Evolutionary conservation across 2,797 vertebrate genomes (phyloP), one percentile per base, ranked within the genome.

Genomic region (Pelobates cultripes): DNA sequence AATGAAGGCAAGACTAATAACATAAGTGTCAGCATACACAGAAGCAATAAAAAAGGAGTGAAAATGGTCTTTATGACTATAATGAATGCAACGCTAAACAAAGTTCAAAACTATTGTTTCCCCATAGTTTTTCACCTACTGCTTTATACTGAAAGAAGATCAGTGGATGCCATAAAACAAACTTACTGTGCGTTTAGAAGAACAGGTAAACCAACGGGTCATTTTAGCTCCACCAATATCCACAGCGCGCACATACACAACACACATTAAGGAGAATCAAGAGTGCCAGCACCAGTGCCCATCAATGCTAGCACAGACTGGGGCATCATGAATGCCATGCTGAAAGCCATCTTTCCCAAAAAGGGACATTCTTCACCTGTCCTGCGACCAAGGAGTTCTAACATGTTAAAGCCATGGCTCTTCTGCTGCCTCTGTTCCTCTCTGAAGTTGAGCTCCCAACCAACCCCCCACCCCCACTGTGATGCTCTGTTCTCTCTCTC

Each of bases 161-260:
- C 28, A 28, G 28, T 28, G 28, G 28, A 28, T 28, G 28, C 28
- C 28, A 28, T 28, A 51, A 10, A 51, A 44, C 9, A 67, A 60
- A 68, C 77, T 76, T 71, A 84, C 82, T 74, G 75, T 84, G 60
- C 73, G 82, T 64, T 79, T 84, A 17, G 82, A 84, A 72, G 82
- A 84, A 84, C 82, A 84, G 77, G 73, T 42, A 79, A 84, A 84
- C 82, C 82, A 84, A 47, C 77, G 82, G 43, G 82, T 84, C 82
- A 84, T 84, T 73, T 73, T 84, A 66, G 57, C 73, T 57, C 73
- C 69, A 43, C 7, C 53, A 7, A n/a, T 47, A 28, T 64, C 51
- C 73, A 44, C 8, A 41, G 47, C 55, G 55, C 28, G 28, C 28
- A 28, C 28, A 28, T 2, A 79, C 47, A 14, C 61, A 71, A 2